A percentile compares a stretch with the other conserved stretches of the same genome.
Evolutionary conservation across 2,797 vertebrate species (phyloP).

Genomic region (Eulemur rubriventer): DNA sequence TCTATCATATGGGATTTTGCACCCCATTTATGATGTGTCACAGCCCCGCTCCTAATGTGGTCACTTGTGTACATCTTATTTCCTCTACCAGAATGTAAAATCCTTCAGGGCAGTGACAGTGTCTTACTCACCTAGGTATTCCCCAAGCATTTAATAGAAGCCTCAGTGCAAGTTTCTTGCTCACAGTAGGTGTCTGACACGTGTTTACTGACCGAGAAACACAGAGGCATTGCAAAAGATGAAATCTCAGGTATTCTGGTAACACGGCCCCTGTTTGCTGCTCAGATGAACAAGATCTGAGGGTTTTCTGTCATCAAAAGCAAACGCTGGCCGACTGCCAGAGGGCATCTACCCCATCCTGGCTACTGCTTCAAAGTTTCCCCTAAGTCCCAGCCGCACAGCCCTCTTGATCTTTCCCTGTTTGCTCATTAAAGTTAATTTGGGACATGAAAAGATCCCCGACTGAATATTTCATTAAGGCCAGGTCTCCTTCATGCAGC

Average conservation of each 20-base stretch:
- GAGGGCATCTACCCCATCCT: conserved; percentile 78
- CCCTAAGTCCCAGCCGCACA: conserved; percentile 62
- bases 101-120: background rate
- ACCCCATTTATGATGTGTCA: background rate
- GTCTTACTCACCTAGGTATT: background rate
- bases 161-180: background rate
- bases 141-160: background rate
- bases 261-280: conserved; percentile 51
- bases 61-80: background rate
- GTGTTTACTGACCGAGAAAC: background rate
- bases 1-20: background rate
- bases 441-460: conserved; percentile 73
- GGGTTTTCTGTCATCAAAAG: conserved; percentile 63
- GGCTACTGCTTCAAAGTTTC: conserved; percentile 86
- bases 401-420: conserved; percentile 83
- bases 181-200: background rate
- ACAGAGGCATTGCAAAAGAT: conserved; percentile 59
- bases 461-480: conserved; percentile 80
- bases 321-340: conserved; percentile 63
- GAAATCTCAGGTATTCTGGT: conserved; percentile 7
- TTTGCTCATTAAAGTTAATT: conserved; percentile 83
- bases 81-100: background rate
- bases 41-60: background rate
- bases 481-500: conserved; percentile 57
- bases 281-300: conserved; percentile 69